A percentile compares a stretch with the other conserved stretches of the same genome.
Evolutionary conservation across 2,113 vertebrate species (phyloP).

Genomic region (Syrrhaptes paradoxus): DNA sequence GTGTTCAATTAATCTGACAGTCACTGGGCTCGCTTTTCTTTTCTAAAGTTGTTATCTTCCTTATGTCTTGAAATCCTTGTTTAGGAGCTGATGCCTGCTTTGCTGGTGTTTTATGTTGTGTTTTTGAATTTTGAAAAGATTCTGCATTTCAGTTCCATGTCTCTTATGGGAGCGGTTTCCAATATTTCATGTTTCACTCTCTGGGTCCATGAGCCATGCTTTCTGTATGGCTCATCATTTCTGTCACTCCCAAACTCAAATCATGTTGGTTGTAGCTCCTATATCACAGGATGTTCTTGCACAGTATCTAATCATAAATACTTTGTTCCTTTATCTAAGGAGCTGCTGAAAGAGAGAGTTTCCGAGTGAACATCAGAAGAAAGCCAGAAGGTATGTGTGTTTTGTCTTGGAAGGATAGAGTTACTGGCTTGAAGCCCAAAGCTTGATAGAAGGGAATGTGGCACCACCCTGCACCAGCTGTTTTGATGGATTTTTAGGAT

Average conservation of each 20-base stretch:
- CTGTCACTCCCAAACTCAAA: not conserved
- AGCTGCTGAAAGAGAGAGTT: not conserved
- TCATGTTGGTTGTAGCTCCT: not conserved
- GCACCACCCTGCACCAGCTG: not conserved
- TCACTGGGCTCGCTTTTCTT: conserved; percentile 42
- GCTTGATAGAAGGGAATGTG: not conserved
- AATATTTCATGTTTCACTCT: not conserved
- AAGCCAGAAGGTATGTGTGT: conserved; percentile 18
- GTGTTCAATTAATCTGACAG: conserved; percentile 67
- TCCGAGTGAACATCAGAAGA: not conserved
- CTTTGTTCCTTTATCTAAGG: not conserved
- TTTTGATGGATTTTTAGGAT: not conserved
- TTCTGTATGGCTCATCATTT: not conserved
- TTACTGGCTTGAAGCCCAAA: not conserved
- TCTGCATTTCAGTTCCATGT: not conserved
- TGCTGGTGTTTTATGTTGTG: not conserved
- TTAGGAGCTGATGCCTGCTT: not conserved
- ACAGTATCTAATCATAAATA: not conserved
- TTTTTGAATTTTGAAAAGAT: conserved; percentile 24
- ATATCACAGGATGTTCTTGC: not conserved
- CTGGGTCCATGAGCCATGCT: not conserved
- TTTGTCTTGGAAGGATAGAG: not conserved
- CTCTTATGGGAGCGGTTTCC: not conserved
- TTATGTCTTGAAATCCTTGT: conserved; percentile 34
- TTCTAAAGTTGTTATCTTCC: conserved; percentile 49